Percentiles rank a stretch among this genome's conserved stretches.
Evolutionary conservation across 2,797 vertebrate genomes (phyloP).

Genomic region (Tokudaia tokunoshimensis): DNA sequence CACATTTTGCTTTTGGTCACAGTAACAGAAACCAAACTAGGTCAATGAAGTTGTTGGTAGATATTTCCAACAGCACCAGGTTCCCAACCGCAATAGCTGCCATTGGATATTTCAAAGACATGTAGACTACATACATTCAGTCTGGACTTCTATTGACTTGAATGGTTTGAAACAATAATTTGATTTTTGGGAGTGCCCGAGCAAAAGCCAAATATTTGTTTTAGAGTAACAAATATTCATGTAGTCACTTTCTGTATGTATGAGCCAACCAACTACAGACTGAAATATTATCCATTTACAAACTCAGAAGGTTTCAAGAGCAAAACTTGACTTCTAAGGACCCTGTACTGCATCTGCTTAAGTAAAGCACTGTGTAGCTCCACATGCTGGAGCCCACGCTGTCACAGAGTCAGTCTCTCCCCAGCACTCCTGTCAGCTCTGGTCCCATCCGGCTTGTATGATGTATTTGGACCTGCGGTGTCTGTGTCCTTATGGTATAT

Average conservation of each 20-base stretch:
- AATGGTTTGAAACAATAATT: slow-evolving; percentile 2
- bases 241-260: background rate
- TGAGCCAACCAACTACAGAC: background rate
- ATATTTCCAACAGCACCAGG: background rate
- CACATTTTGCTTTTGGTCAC: background rate
- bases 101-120: slow-evolving; percentile 11
- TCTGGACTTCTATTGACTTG: slow-evolving; percentile 5
- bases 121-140: background rate
- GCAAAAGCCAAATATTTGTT: background rate
- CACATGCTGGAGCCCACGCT: too few species aligned
- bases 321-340: background rate
- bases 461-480: background rate
- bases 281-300: background rate
- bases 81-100: background rate
- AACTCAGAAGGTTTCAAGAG: background rate
- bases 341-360: too few species aligned
- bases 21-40: too few species aligned
- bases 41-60: background rate
- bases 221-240: slow-evolving; percentile 35
- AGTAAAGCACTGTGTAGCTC: background rate
- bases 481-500: too few species aligned
- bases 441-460: background rate
- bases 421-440: too few species aligned
- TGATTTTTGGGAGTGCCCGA: slow-evolving; percentile 19
- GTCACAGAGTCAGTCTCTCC: background rate